A percentile compares a stretch with the other conserved stretches of the same genome.
Conservation (phyloP, 2,797 vertebrate species). For the Botia kubotai region DNA sequence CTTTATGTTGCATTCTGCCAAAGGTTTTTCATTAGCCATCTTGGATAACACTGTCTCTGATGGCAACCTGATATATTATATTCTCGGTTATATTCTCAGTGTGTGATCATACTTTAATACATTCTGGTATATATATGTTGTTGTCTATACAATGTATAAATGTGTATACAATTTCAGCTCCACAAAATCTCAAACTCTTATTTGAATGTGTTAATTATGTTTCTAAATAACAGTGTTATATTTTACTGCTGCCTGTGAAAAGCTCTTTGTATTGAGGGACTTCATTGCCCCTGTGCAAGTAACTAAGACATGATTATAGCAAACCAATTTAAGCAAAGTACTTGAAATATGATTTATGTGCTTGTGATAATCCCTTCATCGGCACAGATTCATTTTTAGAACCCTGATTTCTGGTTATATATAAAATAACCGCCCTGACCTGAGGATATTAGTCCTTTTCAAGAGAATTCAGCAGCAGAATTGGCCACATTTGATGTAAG, state of each 20-base stretch:
- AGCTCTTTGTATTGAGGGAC: neutral
- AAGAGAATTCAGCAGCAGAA: conserved; percentile 6
- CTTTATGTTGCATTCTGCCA: conserved; percentile 20
- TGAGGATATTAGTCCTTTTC: conserved; percentile 10
- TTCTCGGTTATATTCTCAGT: neutral
- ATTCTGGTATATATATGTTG: neutral
- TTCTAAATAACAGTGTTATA: neutral
- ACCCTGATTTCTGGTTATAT: neutral
- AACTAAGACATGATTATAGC: neutral
- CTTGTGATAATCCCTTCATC: neutral
- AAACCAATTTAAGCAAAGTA: neutral
- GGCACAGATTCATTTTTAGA: conserved; percentile 13
- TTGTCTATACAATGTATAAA: neutral
- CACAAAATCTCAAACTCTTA: neutral
- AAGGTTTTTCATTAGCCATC: conserved; percentile 22
- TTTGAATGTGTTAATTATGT: neutral
- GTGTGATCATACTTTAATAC: neutral
- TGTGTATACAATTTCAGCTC: neutral
- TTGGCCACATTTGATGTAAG: conserved; percentile 16
- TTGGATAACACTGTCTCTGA: conserved; percentile 1
- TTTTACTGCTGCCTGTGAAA: neutral
- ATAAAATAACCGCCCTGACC: neutral
- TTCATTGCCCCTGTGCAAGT: neutral
- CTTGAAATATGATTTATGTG: neutral
- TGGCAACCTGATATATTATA: neutral